phyloP scores from a whole-genome alignment of 2,888 invertebrate species.

The Ephialtes manifestator region DNA sequence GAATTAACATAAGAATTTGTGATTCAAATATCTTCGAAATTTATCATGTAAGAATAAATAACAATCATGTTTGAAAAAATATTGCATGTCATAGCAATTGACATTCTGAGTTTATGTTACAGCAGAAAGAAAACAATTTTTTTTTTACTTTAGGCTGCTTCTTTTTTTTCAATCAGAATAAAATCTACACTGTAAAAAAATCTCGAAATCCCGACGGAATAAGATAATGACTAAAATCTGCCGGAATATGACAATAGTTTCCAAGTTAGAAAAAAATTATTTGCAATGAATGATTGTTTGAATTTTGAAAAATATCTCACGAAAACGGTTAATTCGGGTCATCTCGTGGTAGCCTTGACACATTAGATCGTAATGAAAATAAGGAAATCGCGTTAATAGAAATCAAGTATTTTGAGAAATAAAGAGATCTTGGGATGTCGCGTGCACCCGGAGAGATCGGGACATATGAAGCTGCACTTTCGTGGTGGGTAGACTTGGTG shows the following conservation, averaged over 20 bases:
- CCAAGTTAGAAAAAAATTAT: background rate
- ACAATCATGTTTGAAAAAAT: background rate
- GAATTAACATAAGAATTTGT: background rate
- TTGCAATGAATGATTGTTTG: background rate
- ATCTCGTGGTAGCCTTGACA: background rate
- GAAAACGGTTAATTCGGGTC: background rate
- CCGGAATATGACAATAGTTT: background rate
- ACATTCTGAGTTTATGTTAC: background rate
- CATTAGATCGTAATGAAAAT: background rate
- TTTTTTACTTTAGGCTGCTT: background rate
- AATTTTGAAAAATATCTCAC: background rate
- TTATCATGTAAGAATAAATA: background rate
- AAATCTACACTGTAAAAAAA: background rate
- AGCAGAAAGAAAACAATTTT: background rate
- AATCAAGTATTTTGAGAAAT: background rate
- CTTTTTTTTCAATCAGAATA: background rate
- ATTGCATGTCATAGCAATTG: background rate
- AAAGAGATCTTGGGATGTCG: background rate
- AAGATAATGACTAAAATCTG: background rate
- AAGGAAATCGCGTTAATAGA: background rate
- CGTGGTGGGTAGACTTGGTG: background rate
- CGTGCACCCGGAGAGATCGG: background rate
- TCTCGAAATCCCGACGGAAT: background rate
- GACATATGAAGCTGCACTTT: constrained; percentile 17
- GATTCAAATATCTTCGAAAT: background rate